phyloP scores from a whole-genome alignment of 2,888 invertebrate species.

The Calephelis perditalis region DNA sequence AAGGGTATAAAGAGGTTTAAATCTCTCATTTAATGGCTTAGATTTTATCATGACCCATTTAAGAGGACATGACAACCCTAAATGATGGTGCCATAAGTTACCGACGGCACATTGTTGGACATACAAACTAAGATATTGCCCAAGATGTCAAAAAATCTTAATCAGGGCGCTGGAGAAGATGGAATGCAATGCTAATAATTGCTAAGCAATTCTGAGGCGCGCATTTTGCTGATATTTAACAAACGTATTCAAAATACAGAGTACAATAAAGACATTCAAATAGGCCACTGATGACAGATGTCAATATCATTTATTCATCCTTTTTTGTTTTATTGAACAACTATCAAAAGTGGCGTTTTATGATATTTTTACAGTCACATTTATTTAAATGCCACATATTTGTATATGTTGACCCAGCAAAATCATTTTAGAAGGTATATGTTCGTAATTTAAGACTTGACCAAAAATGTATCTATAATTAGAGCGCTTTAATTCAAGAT shows the following conservation, averaged over 20 bases:
- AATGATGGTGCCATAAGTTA: no score
- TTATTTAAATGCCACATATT: conserved; percentile 16
- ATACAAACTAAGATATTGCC: no score
- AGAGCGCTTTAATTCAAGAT: conserved; percentile 4
- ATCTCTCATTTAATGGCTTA: no score
- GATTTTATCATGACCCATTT: no score
- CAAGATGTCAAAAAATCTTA: not conserved
- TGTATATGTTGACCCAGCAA: conserved; percentile 13
- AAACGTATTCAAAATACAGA: conserved; percentile 16
- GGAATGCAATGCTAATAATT: conserved; percentile 20
- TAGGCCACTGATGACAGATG: conserved; percentile 8
- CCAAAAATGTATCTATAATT: no score
- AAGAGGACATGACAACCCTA: no score
- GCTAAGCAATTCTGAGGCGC: conserved; percentile 17
- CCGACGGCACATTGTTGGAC: no score
- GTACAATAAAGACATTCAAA: conserved; percentile 11
- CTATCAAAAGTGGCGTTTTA: conserved; percentile 2
- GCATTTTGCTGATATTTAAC: conserved; percentile 10
- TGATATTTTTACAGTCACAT: not conserved
- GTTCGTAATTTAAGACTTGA: not conserved
- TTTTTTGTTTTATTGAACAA: not conserved
- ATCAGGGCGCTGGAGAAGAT: not conserved
- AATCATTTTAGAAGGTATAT: conserved; percentile 3
- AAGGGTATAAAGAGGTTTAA: no score
- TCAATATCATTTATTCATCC: not conserved